Percentiles rank a stretch among this genome's conserved stretches.
Conservation (phyloP, 2,888 invertebrate species). For the Acanthoscelides obtectus region DNA sequence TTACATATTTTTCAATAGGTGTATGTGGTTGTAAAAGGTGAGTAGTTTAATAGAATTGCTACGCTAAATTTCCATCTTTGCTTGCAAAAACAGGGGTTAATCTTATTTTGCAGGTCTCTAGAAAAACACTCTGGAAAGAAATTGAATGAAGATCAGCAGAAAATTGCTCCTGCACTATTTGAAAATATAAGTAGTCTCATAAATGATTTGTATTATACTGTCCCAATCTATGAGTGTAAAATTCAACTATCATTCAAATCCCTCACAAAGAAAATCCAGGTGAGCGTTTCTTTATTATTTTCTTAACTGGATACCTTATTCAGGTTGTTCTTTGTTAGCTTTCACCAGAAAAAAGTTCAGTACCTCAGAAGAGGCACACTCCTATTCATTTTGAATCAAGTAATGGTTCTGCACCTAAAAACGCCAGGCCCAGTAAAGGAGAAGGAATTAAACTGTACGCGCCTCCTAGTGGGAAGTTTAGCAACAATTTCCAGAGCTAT, state of each 20-base stretch:
- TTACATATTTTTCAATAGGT: slow-evolving; percentile 89
- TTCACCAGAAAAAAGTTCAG: slow-evolving; percentile 17
- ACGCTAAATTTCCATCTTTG: neutral
- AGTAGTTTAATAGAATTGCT: no score
- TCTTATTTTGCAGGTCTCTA: slow-evolving; percentile 24
- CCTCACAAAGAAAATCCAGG: slow-evolving; percentile 48
- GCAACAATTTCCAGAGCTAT: slow-evolving; percentile 54
- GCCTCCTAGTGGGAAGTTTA: slow-evolving; percentile 87
- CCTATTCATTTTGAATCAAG: slow-evolving; percentile 73
- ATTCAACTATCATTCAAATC: slow-evolving; percentile 74
- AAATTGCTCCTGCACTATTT: slow-evolving; percentile 81
- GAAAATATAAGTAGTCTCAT: slow-evolving; percentile 90
- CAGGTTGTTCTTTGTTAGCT: slow-evolving; percentile 24
- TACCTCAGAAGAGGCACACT: slow-evolving; percentile 62
- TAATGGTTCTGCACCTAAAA: slow-evolving; percentile 51
- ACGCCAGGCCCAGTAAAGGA: slow-evolving; percentile 52
- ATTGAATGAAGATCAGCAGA: slow-evolving; percentile 64
- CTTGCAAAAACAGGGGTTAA: neutral
- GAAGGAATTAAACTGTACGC: slow-evolving; percentile 73
- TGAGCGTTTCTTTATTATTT: slow-evolving; percentile 28
- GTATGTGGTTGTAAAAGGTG: slow-evolving; percentile 60
- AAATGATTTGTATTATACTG: slow-evolving; percentile 89
- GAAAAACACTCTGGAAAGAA: slow-evolving; percentile 23
- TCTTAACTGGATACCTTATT: slow-evolving; percentile 9
- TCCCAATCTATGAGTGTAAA: slow-evolving; percentile 85